phyloP scores from a whole-genome alignment of 2,113 vertebrate species.

The Pseudorectes ferrugineus region DNA sequence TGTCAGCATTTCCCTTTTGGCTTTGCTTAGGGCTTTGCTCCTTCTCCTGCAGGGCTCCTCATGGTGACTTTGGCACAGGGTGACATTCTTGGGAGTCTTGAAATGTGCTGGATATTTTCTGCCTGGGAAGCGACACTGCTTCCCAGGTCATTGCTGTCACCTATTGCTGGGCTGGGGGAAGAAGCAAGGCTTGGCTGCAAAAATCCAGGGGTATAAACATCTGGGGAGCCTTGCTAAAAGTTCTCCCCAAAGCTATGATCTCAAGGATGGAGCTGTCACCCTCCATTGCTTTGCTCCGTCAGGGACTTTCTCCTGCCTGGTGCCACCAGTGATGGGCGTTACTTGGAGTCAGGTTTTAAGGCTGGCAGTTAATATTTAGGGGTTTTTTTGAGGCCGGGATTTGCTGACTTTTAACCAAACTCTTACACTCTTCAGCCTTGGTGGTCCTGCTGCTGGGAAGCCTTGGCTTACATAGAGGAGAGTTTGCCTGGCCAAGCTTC shows the following conservation, averaged over 20 bases:
- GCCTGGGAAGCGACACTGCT: fast-evolving
- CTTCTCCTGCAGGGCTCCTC: neutral
- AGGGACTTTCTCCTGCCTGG: neutral
- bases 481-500: neutral
- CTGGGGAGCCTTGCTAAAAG: neutral
- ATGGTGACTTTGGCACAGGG: neutral
- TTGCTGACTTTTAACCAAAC: neutral
- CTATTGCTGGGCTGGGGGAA: neutral
- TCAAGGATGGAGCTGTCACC: neutral
- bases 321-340: fast-evolving
- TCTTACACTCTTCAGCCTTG: neutral
- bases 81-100: neutral
- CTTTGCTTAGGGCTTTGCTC: neutral
- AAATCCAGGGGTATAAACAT: neutral
- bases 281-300: neutral
- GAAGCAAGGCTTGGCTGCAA: neutral
- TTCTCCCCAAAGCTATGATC: neutral
- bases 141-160: neutral
- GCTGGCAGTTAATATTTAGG: neutral
- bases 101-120: neutral
- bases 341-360: neutral
- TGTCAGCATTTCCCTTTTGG: slow-evolving; percentile 19
- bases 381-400: neutral
- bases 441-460: neutral
- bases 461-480: neutral